Conservation (phyloP, 2,113 vertebrate species). For the Peromyscus polionotus region DNA sequence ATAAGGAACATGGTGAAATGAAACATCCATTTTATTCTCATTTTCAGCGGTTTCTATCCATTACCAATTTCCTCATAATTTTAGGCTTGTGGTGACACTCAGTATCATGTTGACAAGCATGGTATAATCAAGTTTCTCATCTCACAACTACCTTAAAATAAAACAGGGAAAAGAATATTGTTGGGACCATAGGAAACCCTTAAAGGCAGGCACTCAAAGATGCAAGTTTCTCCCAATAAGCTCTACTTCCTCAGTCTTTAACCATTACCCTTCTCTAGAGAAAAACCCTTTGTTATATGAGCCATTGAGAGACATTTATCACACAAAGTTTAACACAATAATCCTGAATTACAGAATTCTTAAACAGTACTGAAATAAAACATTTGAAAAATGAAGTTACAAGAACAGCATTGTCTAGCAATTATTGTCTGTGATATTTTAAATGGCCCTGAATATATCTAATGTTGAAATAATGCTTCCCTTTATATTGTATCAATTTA, state of each 20-base stretch:
- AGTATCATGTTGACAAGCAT: fast-evolving
- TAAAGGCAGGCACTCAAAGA: not conserved
- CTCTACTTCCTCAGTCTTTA: not conserved
- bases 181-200: too few species aligned
- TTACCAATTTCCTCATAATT: too few species aligned
- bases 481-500: not conserved
- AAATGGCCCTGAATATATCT: not conserved
- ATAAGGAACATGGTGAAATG: not conserved
- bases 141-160: too few species aligned
- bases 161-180: not conserved
- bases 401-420: not conserved
- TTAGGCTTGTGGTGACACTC: fast-evolving
- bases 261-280: too few species aligned
- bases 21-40: not conserved
- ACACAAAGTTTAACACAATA: not conserved
- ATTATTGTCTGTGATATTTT: not conserved
- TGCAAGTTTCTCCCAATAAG: fast-evolving
- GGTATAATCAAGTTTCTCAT: too few species aligned
- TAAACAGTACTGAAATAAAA: not conserved
- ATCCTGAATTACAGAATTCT: not conserved
- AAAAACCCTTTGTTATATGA: not conserved
- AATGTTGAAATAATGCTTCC: not conserved
- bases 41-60: not conserved
- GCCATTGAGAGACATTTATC: not conserved
- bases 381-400: not conserved